phyloP scores from a whole-genome alignment of 2,888 invertebrate species.

The Pegoplata infirma region DNA sequence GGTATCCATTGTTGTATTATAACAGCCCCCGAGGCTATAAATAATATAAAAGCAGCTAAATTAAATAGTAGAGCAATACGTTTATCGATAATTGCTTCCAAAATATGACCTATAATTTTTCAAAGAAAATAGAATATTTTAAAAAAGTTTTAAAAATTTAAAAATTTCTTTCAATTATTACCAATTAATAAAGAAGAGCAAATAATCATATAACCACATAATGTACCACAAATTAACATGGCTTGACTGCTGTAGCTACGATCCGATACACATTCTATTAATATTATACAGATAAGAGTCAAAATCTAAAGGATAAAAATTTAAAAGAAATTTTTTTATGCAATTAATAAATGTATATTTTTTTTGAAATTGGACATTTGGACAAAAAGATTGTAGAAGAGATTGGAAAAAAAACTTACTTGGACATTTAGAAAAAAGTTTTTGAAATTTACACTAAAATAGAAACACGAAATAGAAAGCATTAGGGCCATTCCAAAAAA shows the following conservation, averaged over 20 bases:
- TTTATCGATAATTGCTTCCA: constrained; percentile 69
- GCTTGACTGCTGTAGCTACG: constrained; percentile 70
- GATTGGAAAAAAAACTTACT: background rate
- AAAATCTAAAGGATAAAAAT: constrained; percentile 66
- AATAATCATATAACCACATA: constrained; percentile 72
- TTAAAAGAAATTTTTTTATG: background rate
- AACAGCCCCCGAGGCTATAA: constrained; percentile 69
- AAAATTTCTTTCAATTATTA: constrained; percentile 63
- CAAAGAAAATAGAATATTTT: background rate
- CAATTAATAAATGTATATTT: background rate
- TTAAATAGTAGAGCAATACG: constrained; percentile 71
- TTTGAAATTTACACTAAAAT: background rate
- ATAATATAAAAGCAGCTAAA: constrained; percentile 69
- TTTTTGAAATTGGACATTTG: background rate
- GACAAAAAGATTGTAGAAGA: background rate
- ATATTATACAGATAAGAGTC: constrained; percentile 67
- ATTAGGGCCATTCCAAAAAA: no score
- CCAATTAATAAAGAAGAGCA: constrained; percentile 69
- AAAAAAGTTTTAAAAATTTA: background rate
- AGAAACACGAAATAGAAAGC: background rate
- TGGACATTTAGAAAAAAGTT: background rate
- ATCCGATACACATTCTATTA: constrained; percentile 71
- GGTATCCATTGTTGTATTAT: constrained; percentile 70
- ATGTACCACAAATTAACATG: constrained; percentile 72
- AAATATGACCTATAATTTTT: constrained; percentile 67